Evolutionary conservation across 2,888 invertebrate species (phyloP).

Genomic region (Drosophila ustulata): DNA sequence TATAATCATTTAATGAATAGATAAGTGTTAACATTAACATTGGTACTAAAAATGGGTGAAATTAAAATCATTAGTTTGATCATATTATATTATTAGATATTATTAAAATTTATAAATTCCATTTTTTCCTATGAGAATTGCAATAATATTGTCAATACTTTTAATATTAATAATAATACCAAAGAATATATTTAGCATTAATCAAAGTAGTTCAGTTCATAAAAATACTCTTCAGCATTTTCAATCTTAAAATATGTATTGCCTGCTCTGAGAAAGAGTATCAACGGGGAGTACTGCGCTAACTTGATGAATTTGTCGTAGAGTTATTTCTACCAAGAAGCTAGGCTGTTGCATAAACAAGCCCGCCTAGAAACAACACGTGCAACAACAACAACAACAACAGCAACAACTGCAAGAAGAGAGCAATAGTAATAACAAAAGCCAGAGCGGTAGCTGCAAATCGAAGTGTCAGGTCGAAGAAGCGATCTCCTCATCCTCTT

Average conservation of each 20-base stretch:
- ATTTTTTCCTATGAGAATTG: too few species aligned
- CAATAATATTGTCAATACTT: too few species aligned
- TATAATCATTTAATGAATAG: too few species aligned
- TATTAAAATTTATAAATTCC: too few species aligned
- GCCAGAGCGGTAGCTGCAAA: conserved; percentile 61
- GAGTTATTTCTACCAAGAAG: conserved; percentile 74
- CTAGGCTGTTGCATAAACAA: conserved; percentile 71
- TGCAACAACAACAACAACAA: conserved; percentile 72
- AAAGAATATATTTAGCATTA: too few species aligned
- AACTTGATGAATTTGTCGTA: conserved; percentile 71
- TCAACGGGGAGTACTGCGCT: conserved; percentile 26
- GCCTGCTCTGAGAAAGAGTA: neutral
- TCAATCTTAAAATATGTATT: neutral
- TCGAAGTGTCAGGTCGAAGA: conserved; percentile 74
- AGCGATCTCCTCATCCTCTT: conserved; percentile 39
- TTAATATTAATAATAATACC: too few species aligned
- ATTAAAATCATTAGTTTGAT: neutral
- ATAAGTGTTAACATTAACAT: neutral
- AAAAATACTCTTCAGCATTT: neutral
- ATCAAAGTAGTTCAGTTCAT: too few species aligned
- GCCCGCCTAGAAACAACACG: conserved; percentile 65
- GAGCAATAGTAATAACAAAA: conserved; percentile 32
- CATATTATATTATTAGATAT: too few species aligned
- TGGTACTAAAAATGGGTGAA: neutral
- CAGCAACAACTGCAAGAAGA: conserved; percentile 51